Base-by-base conservation (phyloP, 2,888 invertebrate genomes). In the Apodemia mormo region DNA sequence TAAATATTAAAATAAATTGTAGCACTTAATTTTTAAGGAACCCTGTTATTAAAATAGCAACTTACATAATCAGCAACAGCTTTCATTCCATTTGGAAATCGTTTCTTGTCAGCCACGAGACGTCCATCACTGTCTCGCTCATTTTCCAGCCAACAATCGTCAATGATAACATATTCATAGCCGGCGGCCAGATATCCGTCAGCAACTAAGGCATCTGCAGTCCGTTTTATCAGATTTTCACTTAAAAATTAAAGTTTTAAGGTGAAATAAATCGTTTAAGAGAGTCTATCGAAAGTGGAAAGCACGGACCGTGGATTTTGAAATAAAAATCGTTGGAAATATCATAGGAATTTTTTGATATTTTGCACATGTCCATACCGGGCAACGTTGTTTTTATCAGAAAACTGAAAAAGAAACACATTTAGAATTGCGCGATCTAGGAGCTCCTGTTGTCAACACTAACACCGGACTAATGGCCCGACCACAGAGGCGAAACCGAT, bases 121-220 rank as follows among this genome's bases (percentile, higher is more conserved):
- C 93, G 91, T 0, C 95, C 95, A 1, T 94, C 89, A 5, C 85
- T 78, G 65, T 95, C 95, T 56, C 97, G 88, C 12, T 94, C 80
- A 77, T 90, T 94, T 77, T 95, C 95, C 80, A 96, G 84, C 97
- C 97, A 97, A 82, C 97, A 97, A 85, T 97, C 96, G 76, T 96
- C 96, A 66, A 96, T 95, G 67, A 95, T 95, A 0, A 96, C 86
- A 79, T 96, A 96, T 74, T 96, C 93, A 82, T 97, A 97, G 0
- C 97, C 97, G 2, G 94, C 95, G 9, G 92, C 95, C 2, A 94
- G 85, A 82, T 96, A 97, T 0, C 97, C 97, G 66, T 96, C 96
- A 6, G 89, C 87, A 0, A 94, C 94, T 83, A 96, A 84, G 9
- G 93, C 79, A 78, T 96, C 95, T 0, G 96, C 94, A 70, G 94